Evolutionary conservation across 2,888 invertebrate genomes (phyloP), one percentile per base, ranked within the genome.

Genomic region (Piscicola geometra): DNA sequence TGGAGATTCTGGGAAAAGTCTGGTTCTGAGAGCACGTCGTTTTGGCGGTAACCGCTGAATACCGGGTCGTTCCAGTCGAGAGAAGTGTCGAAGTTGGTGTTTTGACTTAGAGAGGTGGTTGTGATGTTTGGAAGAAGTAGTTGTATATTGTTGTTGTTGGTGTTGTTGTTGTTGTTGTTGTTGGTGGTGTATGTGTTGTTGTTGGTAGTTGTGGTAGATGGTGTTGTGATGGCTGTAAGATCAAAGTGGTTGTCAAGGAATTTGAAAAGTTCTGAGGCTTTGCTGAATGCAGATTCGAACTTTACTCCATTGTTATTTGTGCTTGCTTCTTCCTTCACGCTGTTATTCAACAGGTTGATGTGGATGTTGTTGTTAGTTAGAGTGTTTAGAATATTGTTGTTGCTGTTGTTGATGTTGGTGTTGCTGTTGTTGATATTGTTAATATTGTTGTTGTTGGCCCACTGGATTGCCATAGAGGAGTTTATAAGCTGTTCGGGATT

Each of bases 61-160:
- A 71, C 28, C 21, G 41, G 47, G 30, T 71, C 71, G 28, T 41
- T 71, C 71, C 71, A 71, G 41, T 71, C 71, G 28, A 71, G 41
- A 50, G 71, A 71, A 21, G 71, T 32, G 32, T 71, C 71, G n/a
- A 30, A 71, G 52, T 50, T 52, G 21, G 60, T 56, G 50, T 47
- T 47, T 9, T 47, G 9, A 47, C 12, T 47, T 9, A 21, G 21
- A 47, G 64, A 25, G 9, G 64, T 25, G 15, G 25, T 9, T 9
- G 64, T 64, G 12, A n/a, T 9, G n/a, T 64, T 64, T 64, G 64
- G 15, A 25, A 28, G 64, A 9, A 64, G 9, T 12, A 64, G 30
- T 64, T 64, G 64, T 64, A 64, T 21, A 64, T 64, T 64, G 64
- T 64, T 64, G 64, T 9, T 15, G 25, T 9, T 64, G 25, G 15